Percentiles rank a stretch among this genome's conserved stretches.
Conservation (phyloP, 2,113 vertebrate genomes). For the Perca fluviatilis region DNA sequence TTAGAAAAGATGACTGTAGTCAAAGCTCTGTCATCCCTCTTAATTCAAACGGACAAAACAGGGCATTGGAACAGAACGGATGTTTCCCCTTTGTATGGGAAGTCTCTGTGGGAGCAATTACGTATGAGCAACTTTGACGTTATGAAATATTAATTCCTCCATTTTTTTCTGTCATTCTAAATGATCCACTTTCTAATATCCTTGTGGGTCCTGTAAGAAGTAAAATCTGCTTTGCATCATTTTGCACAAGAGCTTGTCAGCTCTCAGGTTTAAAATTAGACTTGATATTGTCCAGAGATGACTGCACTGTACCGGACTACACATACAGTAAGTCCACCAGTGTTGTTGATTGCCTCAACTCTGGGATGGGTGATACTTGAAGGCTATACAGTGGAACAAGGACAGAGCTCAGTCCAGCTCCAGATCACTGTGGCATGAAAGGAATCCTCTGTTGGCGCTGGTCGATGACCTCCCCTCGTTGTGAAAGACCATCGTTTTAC, state of each 20-base stretch:
- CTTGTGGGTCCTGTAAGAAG: background rate
- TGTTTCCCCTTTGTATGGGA: slow-evolving; percentile 29
- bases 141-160: slow-evolving; percentile 62
- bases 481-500: slow-evolving; percentile 58
- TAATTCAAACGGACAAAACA: slow-evolving; percentile 47
- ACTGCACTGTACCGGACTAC: slow-evolving; percentile 1
- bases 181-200: slow-evolving; percentile 3
- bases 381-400: slow-evolving; percentile 38
- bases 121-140: slow-evolving; percentile 38
- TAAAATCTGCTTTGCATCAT: slow-evolving; percentile 13
- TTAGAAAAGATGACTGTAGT: slow-evolving; percentile 30
- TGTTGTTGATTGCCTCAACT: slow-evolving; percentile 7
- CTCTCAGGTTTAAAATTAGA: slow-evolving; percentile 26
- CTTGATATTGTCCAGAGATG: slow-evolving; percentile 38
- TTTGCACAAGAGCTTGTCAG: slow-evolving; percentile 7
- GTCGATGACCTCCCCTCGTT: slow-evolving; percentile 9
- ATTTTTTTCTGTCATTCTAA: slow-evolving; percentile 38
- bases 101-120: slow-evolving; percentile 71
- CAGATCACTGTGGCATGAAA: slow-evolving; percentile 69
- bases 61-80: slow-evolving; percentile 27
- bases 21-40: slow-evolving; percentile 11
- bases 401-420: slow-evolving; percentile 45
- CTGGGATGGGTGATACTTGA: slow-evolving; percentile 45
- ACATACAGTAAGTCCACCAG: background rate
- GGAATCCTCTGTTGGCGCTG: slow-evolving; percentile 71